Percentiles rank a stretch among this genome's conserved stretches.
Evolutionary conservation across 2,797 vertebrate genomes (phyloP).

Genomic region (Salmo trutta): DNA sequence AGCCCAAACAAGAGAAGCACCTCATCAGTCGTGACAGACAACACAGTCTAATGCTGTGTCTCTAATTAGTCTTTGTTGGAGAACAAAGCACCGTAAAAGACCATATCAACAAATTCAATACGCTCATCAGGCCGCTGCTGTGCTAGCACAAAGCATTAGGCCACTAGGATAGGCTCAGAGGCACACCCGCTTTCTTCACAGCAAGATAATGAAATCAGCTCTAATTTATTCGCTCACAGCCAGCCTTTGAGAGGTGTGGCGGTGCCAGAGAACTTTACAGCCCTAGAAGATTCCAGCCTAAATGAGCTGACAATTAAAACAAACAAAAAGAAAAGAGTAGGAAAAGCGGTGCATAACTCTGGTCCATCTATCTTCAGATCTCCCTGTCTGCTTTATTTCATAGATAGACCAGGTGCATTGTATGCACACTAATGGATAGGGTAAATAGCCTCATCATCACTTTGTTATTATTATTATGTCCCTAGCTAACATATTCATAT

Average conservation of each 20-base stretch:
- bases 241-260: slow-evolving; percentile 6
- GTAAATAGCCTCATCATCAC: slow-evolving; percentile 67
- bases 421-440: slow-evolving; percentile 64
- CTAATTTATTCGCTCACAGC: slow-evolving; percentile 14
- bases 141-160: slow-evolving; percentile 31
- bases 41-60: neutral
- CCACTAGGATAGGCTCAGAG: neutral
- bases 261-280: slow-evolving; percentile 3
- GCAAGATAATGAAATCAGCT: slow-evolving; percentile 7
- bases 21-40: neutral
- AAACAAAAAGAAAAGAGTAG: neutral
- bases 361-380: slow-evolving; percentile 49
- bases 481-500: slow-evolving; percentile 31
- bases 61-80: slow-evolving; percentile 40
- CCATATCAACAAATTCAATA: slow-evolving; percentile 38
- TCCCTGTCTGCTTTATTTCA: slow-evolving; percentile 47
- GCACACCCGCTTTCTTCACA: neutral
- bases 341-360: neutral
- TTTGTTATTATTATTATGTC: slow-evolving; percentile 59
- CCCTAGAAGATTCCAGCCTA: neutral
- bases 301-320: neutral
- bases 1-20: neutral
- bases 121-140: slow-evolving; percentile 50
- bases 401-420: slow-evolving; percentile 60
- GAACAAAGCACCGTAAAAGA: slow-evolving; percentile 25